Base-by-base conservation (phyloP, 2,888 invertebrate genomes). In the Trissoscelio sp. region DNA sequence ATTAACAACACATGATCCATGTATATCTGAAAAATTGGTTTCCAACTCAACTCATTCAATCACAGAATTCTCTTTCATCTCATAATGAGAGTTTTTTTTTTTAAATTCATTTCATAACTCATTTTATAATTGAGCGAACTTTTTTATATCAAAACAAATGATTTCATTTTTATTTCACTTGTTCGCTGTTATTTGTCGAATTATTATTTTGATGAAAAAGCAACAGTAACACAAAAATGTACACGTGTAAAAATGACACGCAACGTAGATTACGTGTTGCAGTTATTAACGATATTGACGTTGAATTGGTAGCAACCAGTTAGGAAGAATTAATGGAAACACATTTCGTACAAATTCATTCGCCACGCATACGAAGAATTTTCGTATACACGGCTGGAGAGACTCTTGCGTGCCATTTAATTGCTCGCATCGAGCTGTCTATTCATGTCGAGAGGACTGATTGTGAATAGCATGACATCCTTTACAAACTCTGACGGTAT, bases 401-500 rank as follows among this genome's bases (percentile, higher is more conserved):
- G 81, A 55, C 81, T 70, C 72, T 78, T 62, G 77, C 73, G 67
- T 77, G 42, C 67, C 77, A 77, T 77, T 78, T 73, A 81, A 81
- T 81, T 81, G 81, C 75, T 77, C 72, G 53, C 72, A 77, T 75
- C 66, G 81, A 72, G 55, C 81, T 66, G 70, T 77, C 77, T 66
- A 77, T 77, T 77, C 77, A 74, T 64, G 80, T 80, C 64, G 74
- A 80, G 80, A 51, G 79, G 55, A 79, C 67, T 73, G 72, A 79
- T 74, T 67, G 55, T 73, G 79, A 73, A 53, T 73, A 58, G 62
- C 51, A 69, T 75, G 75, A 58, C 64, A 80, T 70, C 58, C 70
- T 70, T 64, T 64, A 70, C 70, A 70, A 70, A 75, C 42, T 66
- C 66, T 16, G 53, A 58, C 60, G 66, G 22, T 51, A 72, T 60